phyloP scores from a whole-genome alignment of 2,888 invertebrate genomes.

The Plemyria rubiginata region DNA sequence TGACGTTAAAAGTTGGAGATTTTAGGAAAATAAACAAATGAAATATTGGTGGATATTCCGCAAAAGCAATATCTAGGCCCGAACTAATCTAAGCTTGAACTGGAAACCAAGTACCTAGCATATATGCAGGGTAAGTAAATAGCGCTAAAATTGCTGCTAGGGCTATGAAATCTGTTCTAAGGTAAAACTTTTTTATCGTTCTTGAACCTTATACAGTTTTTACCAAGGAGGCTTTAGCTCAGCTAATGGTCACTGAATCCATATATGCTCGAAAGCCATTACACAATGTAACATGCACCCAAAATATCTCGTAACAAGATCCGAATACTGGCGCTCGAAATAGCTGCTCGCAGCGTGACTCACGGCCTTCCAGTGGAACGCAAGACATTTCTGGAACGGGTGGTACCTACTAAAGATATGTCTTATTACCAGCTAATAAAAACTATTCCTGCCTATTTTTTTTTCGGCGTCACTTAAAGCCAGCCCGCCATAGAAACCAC shows the following conservation, averaged over 20 bases:
- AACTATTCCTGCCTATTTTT: constrained; percentile 46
- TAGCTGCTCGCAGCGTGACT: constrained; percentile 59
- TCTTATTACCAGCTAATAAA: constrained; percentile 39
- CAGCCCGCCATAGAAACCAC: no score
- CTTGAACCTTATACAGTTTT: neutral
- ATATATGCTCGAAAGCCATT: constrained; percentile 2
- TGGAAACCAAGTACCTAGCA: no score
- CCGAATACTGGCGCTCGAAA: constrained; percentile 62
- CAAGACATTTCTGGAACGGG: constrained; percentile 36
- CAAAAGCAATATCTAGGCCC: no score
- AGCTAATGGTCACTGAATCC: constrained; percentile 1
- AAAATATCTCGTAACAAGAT: constrained; percentile 78
- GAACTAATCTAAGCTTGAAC: no score
- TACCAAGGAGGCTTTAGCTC: neutral
- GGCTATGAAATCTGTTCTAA: no score
- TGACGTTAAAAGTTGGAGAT: no score
- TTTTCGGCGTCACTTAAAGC: no score
- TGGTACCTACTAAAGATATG: constrained; percentile 36
- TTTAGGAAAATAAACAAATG: no score
- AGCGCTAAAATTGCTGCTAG: no score
- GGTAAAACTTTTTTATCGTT: no score
- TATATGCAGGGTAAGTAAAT: no score
- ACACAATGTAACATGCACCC: constrained; percentile 35
- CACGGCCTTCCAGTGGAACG: constrained; percentile 39
- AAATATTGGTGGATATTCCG: no score